phyloP scores from a whole-genome alignment of 2,888 invertebrate species.

The Protonemura montana region DNA sequence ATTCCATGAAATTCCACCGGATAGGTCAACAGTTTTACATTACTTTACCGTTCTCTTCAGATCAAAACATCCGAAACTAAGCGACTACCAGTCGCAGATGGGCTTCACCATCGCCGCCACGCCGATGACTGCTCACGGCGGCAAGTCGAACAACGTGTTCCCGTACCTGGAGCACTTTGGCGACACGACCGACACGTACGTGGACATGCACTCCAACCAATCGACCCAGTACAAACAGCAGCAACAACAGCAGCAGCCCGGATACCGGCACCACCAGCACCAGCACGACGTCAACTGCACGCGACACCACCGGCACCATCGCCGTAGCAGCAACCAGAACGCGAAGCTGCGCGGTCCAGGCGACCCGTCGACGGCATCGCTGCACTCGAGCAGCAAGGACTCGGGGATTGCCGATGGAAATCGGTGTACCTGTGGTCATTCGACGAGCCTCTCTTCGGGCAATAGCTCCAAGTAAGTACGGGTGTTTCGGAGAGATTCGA shows the following conservation, averaged over 20 bases:
- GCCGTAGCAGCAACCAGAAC: slow-evolving; percentile 51
- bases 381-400: slow-evolving; percentile 84
- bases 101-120: slow-evolving; percentile 49
- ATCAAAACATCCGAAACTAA: slow-evolving; percentile 49
- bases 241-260: slow-evolving; percentile 48
- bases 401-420: slow-evolving; percentile 72
- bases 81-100: slow-evolving; percentile 52
- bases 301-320: slow-evolving; percentile 52
- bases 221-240: slow-evolving; percentile 48
- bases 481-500: no score
- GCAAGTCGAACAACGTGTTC: slow-evolving; percentile 45
- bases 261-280: slow-evolving; percentile 46
- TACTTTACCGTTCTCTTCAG: slow-evolving; percentile 30
- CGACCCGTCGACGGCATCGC: slow-evolving; percentile 79
- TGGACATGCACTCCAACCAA: slow-evolving; percentile 51
- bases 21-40: no score
- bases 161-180: slow-evolving; percentile 53
- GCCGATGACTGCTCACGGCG: slow-evolving; percentile 4
- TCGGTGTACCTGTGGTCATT: slow-evolving; percentile 72
- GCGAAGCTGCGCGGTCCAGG: slow-evolving; percentile 43
- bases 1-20: no score
- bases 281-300: slow-evolving; percentile 52
- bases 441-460: slow-evolving; percentile 71
- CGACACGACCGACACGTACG: slow-evolving; percentile 55
- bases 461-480: slow-evolving; percentile 75